Evolutionary conservation across 2,113 vertebrate genomes (phyloP).

Genomic region (Cololabis saira): DNA sequence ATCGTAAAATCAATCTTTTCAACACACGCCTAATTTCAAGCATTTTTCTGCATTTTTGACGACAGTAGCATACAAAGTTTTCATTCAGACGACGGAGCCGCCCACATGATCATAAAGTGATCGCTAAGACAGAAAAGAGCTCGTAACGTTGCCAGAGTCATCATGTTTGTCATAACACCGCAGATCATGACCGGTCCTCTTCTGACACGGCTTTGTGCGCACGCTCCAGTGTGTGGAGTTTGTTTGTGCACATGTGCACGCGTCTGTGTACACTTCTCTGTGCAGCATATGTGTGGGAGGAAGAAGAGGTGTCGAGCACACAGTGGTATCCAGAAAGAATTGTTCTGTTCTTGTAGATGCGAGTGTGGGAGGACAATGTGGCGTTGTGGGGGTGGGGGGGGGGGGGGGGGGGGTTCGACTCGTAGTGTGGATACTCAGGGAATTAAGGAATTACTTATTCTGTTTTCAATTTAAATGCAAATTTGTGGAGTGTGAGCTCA

Average conservation of each 20-base stretch:
- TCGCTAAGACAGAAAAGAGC: slow-evolving; percentile 43
- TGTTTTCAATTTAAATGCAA: slow-evolving; percentile 82
- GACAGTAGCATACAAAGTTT: slow-evolving; percentile 17
- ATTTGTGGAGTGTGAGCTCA: slow-evolving; percentile 60
- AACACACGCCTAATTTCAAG: too few relatives aligned
- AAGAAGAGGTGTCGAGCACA: slow-evolving; percentile 56
- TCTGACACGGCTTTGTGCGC: slow-evolving; percentile 22
- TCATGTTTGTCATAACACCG: slow-evolving; percentile 32
- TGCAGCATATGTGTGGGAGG: slow-evolving; percentile 51
- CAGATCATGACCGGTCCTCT: slow-evolving; percentile 25
- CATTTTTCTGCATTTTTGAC: too few relatives aligned
- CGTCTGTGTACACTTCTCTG: slow-evolving; percentile 19
- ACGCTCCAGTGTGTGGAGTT: slow-evolving; percentile 9
- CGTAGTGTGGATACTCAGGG: slow-evolving; percentile 65
- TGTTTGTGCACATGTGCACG: slow-evolving; percentile 40
- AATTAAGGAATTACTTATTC: slow-evolving; percentile 73
- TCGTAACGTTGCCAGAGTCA: slow-evolving; percentile 35
- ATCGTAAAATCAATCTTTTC: too few relatives aligned
- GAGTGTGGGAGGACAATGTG: slow-evolving; percentile 63
- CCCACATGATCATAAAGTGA: slow-evolving; percentile 52
- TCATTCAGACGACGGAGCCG: slow-evolving; percentile 35
- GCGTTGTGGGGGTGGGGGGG: too few relatives aligned
- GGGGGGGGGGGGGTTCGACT: slow-evolving; percentile 58
- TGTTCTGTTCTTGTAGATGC: slow-evolving; percentile 66
- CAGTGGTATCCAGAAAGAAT: slow-evolving; percentile 61